These are phyloP conservation scores for Percopsis omiscomaycus DNA, from an alignment of 2,797 vertebrate genomes.

Conservation along the genomic window DNA sequence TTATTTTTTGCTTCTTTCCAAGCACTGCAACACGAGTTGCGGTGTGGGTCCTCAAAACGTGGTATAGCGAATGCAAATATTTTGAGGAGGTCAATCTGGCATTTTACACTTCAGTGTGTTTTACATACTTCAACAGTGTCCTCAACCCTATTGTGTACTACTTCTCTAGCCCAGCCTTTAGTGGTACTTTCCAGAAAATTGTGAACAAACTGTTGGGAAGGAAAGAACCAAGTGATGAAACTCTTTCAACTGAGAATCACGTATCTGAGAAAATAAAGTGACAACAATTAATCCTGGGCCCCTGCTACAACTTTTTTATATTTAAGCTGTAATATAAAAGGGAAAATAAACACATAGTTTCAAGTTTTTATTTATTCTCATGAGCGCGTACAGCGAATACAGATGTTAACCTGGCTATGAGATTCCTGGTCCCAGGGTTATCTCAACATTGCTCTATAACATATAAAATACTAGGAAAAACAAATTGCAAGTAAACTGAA, in stretches of 20 bases:
- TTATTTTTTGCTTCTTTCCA: conserved; percentile 79
- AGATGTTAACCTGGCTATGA: no score
- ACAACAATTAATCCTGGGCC: no score
- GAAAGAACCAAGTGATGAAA: not conserved
- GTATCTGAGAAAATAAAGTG: not conserved
- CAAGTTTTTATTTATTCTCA: no score
- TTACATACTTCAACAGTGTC: conserved; percentile 83
- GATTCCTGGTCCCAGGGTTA: no score
- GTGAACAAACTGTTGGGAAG: conserved; percentile 63
- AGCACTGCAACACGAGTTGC: conserved; percentile 76
- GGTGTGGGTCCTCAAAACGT: conserved; percentile 74
- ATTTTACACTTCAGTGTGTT: conserved; percentile 77
- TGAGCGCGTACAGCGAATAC: no score
- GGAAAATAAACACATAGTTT: no score
- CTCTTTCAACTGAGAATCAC: not conserved
- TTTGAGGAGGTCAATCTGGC: conserved; percentile 75
- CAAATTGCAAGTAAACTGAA: no score
- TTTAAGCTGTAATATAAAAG: no score
- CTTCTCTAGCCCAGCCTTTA: conserved; percentile 79
- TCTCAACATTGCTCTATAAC: no score
- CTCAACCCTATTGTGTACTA: conserved; percentile 82
- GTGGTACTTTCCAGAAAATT: conserved; percentile 64
- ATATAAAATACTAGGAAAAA: no score
- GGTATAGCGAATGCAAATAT: conserved; percentile 71
- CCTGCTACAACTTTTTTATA: no score